Evolutionary conservation across 2,113 vertebrate genomes (phyloP).

Genomic region (Theropithecus gelada): DNA sequence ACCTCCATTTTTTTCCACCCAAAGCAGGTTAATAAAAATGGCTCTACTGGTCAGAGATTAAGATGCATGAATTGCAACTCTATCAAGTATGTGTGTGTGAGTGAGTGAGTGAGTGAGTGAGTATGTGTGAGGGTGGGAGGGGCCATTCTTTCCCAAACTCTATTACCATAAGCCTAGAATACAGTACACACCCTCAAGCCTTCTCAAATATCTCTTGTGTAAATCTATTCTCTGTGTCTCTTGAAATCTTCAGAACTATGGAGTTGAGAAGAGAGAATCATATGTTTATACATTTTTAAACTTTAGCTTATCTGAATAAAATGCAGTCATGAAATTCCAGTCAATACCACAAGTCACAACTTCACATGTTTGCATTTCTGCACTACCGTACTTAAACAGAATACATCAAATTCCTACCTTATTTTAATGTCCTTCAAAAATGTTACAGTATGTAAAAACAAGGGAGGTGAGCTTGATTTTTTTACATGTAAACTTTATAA

Average conservation of each 20-base stretch:
- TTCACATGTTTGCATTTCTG: not conserved
- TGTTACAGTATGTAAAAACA: not conserved
- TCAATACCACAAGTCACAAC: not conserved
- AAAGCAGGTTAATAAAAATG: not conserved
- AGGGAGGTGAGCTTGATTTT: not conserved
- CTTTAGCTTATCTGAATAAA: not conserved
- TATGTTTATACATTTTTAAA: not conserved
- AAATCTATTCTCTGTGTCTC: not conserved
- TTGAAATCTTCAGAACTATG: not conserved
- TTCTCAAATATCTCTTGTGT: not conserved
- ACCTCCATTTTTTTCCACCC: not conserved
- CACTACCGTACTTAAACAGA: not conserved
- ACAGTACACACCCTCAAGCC: not conserved
- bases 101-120: not conserved
- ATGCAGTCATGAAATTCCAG: not conserved
- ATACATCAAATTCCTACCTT: not conserved
- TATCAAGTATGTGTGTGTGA: not conserved
- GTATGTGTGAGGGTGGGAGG: rapidly evolving
- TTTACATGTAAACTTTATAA: not conserved
- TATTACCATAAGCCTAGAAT: not conserved
- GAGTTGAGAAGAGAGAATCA: not conserved
- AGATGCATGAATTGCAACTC: not conserved
- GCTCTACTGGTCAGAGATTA: not conserved
- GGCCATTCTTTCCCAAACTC: not conserved
- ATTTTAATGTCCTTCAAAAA: not conserved